Conservation (phyloP, 1,140 invertebrate genomes). For the Drosophila sturtevanti region DNA sequence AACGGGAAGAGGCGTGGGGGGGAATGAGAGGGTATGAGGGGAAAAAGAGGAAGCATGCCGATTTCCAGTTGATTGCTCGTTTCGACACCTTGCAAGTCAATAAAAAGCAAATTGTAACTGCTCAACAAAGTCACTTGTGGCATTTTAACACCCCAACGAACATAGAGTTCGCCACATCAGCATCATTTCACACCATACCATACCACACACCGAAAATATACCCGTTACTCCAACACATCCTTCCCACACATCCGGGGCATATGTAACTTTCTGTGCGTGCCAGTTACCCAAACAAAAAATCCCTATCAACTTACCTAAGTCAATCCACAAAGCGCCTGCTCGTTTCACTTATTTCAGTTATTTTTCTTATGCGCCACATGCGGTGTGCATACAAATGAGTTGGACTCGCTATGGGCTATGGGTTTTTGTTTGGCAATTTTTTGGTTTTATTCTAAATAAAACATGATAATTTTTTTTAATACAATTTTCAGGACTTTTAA, state of each 20-base stretch:
- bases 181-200: too few species aligned
- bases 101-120: slow-evolving; percentile 81
- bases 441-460: slow-evolving; percentile 63
- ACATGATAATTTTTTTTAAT: slow-evolving; percentile 68
- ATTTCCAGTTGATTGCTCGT: slow-evolving; percentile 51
- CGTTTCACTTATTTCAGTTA: slow-evolving; percentile 68
- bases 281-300: slow-evolving; percentile 41
- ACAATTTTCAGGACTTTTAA: slow-evolving; percentile 50
- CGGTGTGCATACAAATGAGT: slow-evolving; percentile 68
- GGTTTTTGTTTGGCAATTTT: slow-evolving; percentile 36
- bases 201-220: too few species aligned
- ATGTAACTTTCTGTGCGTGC: slow-evolving; percentile 61
- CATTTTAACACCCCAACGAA: slow-evolving; percentile 71
- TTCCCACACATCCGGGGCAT: slow-evolving; percentile 17
- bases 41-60: neutral
- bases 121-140: slow-evolving; percentile 75
- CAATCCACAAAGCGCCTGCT: slow-evolving; percentile 21
- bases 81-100: slow-evolving; percentile 72
- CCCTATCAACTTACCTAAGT: slow-evolving; percentile 17
- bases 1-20: neutral
- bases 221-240: too few species aligned
- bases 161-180: slow-evolving; percentile 11
- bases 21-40: neutral
- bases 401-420: neutral
- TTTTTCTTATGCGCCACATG: slow-evolving; percentile 60